Evolutionary conservation across 64 coral and sea anemone species (phyloP).

Genomic region (Montipora cactus): DNA sequence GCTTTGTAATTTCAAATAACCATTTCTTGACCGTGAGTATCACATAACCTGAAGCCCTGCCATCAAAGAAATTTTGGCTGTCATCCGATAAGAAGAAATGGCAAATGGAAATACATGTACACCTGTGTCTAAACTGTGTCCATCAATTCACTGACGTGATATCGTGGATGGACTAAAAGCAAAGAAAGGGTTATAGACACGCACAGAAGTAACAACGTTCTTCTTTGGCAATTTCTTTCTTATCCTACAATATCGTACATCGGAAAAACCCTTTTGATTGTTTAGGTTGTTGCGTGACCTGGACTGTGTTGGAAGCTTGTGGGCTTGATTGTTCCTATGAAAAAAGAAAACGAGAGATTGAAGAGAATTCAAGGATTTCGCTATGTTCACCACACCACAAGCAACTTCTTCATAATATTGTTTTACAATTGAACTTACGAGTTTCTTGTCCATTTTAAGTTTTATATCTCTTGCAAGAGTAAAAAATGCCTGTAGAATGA

Average conservation of each 20-base stretch:
- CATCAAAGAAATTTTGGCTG: neutral
- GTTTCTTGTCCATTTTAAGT: conserved; percentile 97
- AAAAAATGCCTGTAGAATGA: conserved; percentile 79
- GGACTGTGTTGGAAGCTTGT: conserved; percentile 70
- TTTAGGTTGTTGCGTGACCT: conserved; percentile 66
- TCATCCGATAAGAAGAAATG: neutral
- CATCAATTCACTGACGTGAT: neutral
- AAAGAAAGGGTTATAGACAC: neutral
- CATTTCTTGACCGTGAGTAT: too few species aligned
- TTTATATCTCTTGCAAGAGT: conserved; percentile 96
- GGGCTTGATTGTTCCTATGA: conserved; percentile 85
- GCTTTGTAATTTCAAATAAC: too few species aligned
- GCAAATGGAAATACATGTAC: neutral
- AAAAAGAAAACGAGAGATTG: neutral
- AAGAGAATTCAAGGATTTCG: neutral
- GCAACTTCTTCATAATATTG: neutral
- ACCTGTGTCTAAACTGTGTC: neutral
- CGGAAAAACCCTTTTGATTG: conserved; percentile 62
- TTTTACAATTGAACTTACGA: conserved; percentile 64
- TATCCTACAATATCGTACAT: conserved; percentile 43
- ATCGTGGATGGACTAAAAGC: neutral
- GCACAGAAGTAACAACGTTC: neutral
- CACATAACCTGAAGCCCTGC: too few species aligned
- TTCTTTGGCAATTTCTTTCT: neutral
- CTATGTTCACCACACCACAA: neutral